Evolutionary conservation across 2,797 vertebrate genomes (phyloP).

Genomic region (Chiloscyllium punctatum): DNA sequence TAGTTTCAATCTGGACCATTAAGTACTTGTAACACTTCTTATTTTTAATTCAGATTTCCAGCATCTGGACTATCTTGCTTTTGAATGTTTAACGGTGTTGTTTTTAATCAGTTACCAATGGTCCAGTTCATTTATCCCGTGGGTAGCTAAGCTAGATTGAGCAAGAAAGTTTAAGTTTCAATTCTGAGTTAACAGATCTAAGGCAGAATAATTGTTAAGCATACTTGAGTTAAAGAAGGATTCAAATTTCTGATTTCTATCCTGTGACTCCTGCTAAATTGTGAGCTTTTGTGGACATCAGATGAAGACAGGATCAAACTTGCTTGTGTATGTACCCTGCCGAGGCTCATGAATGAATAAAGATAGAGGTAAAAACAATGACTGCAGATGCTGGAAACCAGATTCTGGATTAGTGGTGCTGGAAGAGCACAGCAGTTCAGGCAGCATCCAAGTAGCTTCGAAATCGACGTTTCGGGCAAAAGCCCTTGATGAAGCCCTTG

Average conservation of each 20-base stretch:
- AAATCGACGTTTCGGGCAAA: too few species aligned
- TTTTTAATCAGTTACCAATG: not conserved
- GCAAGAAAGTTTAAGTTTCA: not conserved
- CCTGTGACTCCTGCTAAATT: not conserved
- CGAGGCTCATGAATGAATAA: not conserved
- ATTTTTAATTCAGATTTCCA: not conserved
- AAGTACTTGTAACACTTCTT: not conserved
- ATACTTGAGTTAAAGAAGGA: not conserved
- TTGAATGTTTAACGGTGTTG: not conserved
- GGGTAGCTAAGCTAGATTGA: not conserved
- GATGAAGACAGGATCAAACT: not conserved
- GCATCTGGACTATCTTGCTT: not conserved
- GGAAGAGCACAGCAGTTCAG: too few species aligned
- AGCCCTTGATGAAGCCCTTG: too few species aligned
- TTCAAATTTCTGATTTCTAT: not conserved
- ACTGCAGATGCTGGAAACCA: too few species aligned
- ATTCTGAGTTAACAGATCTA: not conserved
- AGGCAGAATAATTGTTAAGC: not conserved
- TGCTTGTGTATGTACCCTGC: not conserved
- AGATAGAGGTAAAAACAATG: too few species aligned
- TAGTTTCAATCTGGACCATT: not conserved
- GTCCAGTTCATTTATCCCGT: not conserved
- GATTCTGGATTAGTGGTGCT: too few species aligned
- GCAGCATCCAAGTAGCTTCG: too few species aligned
- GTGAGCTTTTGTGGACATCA: not conserved